A percentile compares a stretch with the other conserved stretches of the same genome.
phyloP scores from a whole-genome alignment of 2,797 vertebrate genomes.

The Lateolabrax maculatus region DNA sequence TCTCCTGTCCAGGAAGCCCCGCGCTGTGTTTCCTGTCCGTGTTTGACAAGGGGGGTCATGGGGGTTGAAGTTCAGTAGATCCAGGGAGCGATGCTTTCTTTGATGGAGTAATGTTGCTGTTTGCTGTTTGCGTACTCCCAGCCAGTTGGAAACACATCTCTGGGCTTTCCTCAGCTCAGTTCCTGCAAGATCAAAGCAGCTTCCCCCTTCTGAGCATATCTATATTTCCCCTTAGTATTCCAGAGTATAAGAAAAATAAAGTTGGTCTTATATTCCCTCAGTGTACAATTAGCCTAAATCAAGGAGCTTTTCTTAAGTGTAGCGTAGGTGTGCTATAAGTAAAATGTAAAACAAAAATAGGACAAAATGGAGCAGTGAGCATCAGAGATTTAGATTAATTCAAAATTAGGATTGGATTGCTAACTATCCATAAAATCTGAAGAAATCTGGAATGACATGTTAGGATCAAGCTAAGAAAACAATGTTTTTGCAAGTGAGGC shows the following conservation, averaged over 20 bases:
- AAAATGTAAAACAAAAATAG: conserved; percentile 36
- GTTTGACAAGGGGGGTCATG: conserved; percentile 78
- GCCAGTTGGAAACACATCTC: conserved; percentile 73
- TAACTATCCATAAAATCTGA: neutral
- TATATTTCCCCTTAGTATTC: conserved; percentile 64
- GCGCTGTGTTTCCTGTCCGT: conserved; percentile 71
- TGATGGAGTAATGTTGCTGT: conserved; percentile 75
- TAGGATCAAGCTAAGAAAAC: conserved; percentile 16
- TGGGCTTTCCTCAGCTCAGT: conserved; percentile 70
- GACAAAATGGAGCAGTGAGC: neutral
- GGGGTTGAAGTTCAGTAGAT: conserved; percentile 77
- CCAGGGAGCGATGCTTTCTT: conserved; percentile 63
- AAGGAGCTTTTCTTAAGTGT: conserved; percentile 30
- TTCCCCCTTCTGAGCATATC: conserved; percentile 51
- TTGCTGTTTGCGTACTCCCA: conserved; percentile 54
- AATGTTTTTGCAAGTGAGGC: conserved; percentile 1
- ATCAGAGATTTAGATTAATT: conserved; percentile 1
- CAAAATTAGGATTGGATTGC: neutral
- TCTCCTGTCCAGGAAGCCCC: conserved; percentile 72
- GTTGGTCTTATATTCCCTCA: conserved; percentile 28
- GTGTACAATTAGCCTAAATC: conserved; percentile 37
- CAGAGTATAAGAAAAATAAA: conserved; percentile 50
- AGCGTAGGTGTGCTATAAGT: conserved; percentile 15
- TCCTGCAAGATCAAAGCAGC: conserved; percentile 77
- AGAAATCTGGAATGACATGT: conserved; percentile 13